Evolutionary conservation across 2,113 vertebrate genomes (phyloP).

Genomic region (Sceloporus undulatus): DNA sequence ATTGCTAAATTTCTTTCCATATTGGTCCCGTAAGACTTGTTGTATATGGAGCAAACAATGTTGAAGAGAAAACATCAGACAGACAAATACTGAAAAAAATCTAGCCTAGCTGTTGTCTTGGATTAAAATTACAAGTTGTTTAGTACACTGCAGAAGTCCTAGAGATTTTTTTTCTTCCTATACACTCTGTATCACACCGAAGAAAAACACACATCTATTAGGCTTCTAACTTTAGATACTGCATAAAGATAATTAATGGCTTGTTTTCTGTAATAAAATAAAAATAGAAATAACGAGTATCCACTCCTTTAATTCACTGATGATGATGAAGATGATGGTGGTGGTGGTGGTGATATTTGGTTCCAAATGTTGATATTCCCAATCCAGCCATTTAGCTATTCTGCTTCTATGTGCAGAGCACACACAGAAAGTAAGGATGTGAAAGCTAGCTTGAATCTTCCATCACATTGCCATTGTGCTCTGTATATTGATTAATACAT

Average conservation of each 20-base stretch:
- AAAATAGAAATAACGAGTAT: not conserved
- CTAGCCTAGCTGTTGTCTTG: not conserved
- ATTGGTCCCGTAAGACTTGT: not conserved
- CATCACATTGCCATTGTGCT: not conserved
- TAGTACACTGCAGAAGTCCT: not conserved
- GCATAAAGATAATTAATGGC: not conserved
- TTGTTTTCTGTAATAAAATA: not conserved
- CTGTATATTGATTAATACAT: no score
- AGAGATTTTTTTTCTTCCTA: not conserved
- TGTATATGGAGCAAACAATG: not conserved
- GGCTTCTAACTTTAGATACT: not conserved
- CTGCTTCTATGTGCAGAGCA: not conserved
- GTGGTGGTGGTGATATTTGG: not conserved
- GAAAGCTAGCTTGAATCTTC: not conserved
- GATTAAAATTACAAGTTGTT: not conserved
- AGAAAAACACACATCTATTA: not conserved
- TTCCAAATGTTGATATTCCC: not conserved
- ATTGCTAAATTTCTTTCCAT: not conserved
- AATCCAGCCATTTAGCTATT: not conserved
- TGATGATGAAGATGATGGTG: not conserved
- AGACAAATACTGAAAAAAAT: not conserved
- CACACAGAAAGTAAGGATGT: not conserved
- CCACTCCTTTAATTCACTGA: not conserved
- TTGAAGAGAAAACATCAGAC: not conserved
- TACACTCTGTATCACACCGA: not conserved